A percentile compares a stretch with the other conserved stretches of the same genome.
Evolutionary conservation across 2,888 invertebrate genomes (phyloP).

Genomic region (Hypercompe scribonia): DNA sequence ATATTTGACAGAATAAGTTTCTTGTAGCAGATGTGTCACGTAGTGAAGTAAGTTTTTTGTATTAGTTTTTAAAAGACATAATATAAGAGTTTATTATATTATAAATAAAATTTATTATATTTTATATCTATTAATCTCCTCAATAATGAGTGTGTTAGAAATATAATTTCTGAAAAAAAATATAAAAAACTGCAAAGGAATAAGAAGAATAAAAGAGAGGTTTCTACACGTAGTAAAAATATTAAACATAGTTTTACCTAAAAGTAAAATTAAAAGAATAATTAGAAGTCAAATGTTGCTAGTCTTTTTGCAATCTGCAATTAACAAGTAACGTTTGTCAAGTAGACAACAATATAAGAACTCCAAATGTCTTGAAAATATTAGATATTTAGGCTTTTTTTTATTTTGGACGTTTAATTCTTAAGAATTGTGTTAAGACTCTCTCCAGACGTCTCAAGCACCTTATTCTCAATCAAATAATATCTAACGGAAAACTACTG

Average conservation of each 20-base stretch:
- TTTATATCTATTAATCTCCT: no score
- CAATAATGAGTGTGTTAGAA: neutral
- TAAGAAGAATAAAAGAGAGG: no score
- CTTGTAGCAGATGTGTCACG: conserved; percentile 47
- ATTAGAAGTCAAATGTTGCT: neutral
- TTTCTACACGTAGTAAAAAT: no score
- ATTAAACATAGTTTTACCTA: neutral
- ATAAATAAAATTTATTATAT: no score
- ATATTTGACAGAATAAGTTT: conserved; percentile 42
- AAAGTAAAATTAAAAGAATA: no score
- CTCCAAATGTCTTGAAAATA: neutral
- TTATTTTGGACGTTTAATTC: no score
- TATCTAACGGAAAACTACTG: neutral
- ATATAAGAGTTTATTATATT: no score
- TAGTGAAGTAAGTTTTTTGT: no score
- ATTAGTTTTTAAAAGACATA: no score
- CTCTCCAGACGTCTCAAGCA: neutral
- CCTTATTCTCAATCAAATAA: neutral
- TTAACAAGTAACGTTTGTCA: neutral
- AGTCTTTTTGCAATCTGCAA: neutral
- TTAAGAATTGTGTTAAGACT: neutral
- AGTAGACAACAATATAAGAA: neutral
- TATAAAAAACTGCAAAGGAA: no score
- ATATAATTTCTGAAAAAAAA: no score
- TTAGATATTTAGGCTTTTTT: no score